These are phyloP conservation scores for Syrmaticus mikado DNA, from an alignment of 2,113 vertebrate genomes.

Conservation along the genomic window DNA sequence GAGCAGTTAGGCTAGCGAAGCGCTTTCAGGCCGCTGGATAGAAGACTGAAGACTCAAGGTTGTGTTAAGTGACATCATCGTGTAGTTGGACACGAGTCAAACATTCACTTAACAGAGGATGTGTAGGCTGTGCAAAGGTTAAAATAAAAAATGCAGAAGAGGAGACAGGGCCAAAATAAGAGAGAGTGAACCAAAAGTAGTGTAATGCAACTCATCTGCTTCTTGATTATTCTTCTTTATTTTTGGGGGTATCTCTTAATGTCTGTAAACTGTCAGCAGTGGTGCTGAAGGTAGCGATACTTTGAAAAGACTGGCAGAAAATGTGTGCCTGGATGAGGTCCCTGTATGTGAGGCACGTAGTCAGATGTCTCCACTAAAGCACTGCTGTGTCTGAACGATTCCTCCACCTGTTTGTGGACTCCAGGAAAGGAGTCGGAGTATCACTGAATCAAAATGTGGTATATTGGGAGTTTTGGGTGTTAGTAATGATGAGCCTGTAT, in stretches of 20 bases:
- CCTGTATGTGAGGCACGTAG: background rate
- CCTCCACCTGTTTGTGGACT: constrained; percentile 34
- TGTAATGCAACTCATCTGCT: background rate
- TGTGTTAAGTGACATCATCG: background rate
- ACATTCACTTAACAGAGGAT: background rate
- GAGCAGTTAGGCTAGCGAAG: background rate
- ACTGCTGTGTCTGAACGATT: constrained; percentile 36
- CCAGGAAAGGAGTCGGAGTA: background rate
- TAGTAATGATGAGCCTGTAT: background rate
- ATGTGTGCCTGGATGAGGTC: background rate
- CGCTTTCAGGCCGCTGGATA: background rate
- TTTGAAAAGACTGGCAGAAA: background rate
- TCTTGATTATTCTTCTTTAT: background rate
- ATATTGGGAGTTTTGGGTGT: constrained; percentile 32
- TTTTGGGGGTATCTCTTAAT: background rate
- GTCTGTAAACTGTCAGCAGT: background rate
- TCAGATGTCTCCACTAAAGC: background rate
- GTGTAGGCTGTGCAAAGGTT: background rate
- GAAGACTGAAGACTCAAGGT: background rate
- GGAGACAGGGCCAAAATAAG: background rate
- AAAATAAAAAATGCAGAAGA: background rate
- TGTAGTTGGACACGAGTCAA: background rate
- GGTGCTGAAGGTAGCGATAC: background rate
- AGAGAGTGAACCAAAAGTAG: background rate
- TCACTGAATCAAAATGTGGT: background rate